These are phyloP conservation scores for Beaufortia kweichowensis DNA, from an alignment of 2,113 vertebrate species.

Conservation along the genomic window DNA sequence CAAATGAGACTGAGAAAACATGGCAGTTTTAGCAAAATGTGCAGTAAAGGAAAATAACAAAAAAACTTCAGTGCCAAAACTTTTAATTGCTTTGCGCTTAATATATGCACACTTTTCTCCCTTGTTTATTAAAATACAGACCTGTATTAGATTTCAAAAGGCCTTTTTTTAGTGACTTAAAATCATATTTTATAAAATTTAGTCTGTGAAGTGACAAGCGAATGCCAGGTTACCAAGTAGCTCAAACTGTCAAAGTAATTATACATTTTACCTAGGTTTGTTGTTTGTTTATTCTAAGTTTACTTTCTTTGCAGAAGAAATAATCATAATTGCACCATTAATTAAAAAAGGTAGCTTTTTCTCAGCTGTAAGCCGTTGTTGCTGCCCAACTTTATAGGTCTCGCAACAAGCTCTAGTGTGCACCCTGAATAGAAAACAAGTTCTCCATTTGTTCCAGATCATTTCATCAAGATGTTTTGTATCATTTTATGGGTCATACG, in stretches of 20 bases:
- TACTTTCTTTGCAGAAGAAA: too few relatives aligned
- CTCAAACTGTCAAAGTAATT: background rate
- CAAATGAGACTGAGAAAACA: background rate
- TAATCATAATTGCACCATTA: background rate
- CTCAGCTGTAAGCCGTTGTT: too few relatives aligned
- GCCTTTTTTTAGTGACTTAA: too few relatives aligned
- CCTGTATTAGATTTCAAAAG: background rate
- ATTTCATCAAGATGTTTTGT: background rate
- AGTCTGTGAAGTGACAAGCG: background rate
- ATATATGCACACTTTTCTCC: background rate
- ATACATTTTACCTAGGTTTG: background rate
- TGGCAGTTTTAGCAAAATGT: background rate
- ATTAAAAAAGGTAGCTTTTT: too few relatives aligned
- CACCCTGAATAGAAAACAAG: background rate
- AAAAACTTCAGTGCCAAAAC: background rate
- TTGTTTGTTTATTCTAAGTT: too few relatives aligned
- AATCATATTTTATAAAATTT: too few relatives aligned
- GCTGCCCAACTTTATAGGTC: background rate
- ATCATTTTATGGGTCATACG: background rate
- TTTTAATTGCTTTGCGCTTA: conserved; percentile 10
- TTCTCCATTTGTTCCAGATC: background rate
- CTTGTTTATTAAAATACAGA: background rate
- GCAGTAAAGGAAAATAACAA: background rate
- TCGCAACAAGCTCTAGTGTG: background rate
- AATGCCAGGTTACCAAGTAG: background rate